Base-by-base conservation (phyloP, 2,888 invertebrate species). In the Quadroppia sp. region DNA sequence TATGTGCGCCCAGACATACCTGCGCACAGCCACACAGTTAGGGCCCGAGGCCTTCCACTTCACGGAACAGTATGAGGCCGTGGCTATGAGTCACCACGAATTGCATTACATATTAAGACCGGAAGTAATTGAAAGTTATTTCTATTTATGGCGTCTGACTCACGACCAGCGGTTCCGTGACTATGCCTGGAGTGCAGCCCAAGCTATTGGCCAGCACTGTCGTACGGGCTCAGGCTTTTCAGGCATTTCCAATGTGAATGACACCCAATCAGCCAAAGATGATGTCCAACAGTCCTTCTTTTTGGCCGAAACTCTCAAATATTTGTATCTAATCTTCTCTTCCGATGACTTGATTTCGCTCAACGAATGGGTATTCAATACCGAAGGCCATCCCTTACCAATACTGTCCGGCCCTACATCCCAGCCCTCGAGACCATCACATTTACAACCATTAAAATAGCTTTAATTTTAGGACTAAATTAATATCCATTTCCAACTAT, bases 231-330 rank as follows among this genome's bases (percentile, higher is more conserved):
- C 90, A 76, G 99, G 99, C 1, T 99, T 91, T 85, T 90, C 94
- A 25, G 99, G 99, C 1, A 86, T 99, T 53, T 88, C 90, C 79
- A 95, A 99, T 85, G 99, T 99, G 69, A 97, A 99, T 85, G 87
- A 89, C 80, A 76, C 76, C 28, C 86, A 87, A 78, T 88, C 89
- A 76, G 89, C 92, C 25, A 91, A 94, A 80, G 99, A 99, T 83
- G 98, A 99, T 83, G 98, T 99, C 40, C 99, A 99, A 83, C 99
- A 99, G 84, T 96, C 95, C 83, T 99, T 92, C 87, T 97, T 98
- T 87, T 87, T 99, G 78, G 98, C 99, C 7, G 99, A 99, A 85
- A 98, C 97, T 53, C 88, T 99, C 77, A 99, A 99, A 91, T 98
- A 98, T 84, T 87, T 99, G 78, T 99, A 96, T 86, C 88, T 99